phyloP scores from a whole-genome alignment of 1,140 invertebrate species.

The Panulirus ornatus region DNA sequence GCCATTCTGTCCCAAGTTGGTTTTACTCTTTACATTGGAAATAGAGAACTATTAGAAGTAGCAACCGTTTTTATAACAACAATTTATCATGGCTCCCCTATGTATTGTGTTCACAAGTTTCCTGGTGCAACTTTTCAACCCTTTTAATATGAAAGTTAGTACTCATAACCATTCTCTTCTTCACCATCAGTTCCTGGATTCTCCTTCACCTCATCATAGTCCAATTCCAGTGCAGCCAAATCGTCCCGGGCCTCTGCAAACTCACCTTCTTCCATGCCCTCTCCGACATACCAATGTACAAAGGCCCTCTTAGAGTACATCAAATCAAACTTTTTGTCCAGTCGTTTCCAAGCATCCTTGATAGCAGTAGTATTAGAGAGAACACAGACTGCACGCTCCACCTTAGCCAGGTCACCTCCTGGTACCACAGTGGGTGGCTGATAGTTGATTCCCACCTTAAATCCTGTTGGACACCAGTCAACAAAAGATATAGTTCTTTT shows the following conservation, averaged over 20 bases:
- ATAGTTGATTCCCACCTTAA: slow-evolving; percentile 29
- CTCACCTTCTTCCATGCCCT: slow-evolving; percentile 5
- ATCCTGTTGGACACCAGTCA: slow-evolving; percentile 50
- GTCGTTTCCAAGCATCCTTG: slow-evolving; percentile 9
- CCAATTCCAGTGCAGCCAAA: slow-evolving; percentile 20
- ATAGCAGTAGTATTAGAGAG: not conserved
- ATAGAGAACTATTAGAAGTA: too few relatives aligned
- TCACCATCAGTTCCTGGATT: slow-evolving; percentile 5
- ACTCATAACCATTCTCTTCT: not conserved
- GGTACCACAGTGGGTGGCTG: not conserved
- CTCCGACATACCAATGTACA: not conserved
- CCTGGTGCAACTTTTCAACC: too few relatives aligned
- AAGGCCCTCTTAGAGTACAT: not conserved
- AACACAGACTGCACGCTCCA: not conserved
- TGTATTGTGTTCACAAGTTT: too few relatives aligned
- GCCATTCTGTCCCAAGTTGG: too few relatives aligned
- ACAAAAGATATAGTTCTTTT: slow-evolving; percentile 53
- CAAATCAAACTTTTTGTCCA: not conserved
- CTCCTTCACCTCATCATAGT: slow-evolving; percentile 43
- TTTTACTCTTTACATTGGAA: too few relatives aligned
- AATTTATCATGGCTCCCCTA: too few relatives aligned
- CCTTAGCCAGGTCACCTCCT: not conserved
- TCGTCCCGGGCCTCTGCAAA: slow-evolving; percentile 39
- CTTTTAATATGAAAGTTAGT: too few relatives aligned
- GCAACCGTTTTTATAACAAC: too few relatives aligned